A percentile compares a stretch with the other conserved stretches of the same genome.
phyloP scores from a whole-genome alignment of 2,888 invertebrate species.

The Zonitis immaculata region DNA sequence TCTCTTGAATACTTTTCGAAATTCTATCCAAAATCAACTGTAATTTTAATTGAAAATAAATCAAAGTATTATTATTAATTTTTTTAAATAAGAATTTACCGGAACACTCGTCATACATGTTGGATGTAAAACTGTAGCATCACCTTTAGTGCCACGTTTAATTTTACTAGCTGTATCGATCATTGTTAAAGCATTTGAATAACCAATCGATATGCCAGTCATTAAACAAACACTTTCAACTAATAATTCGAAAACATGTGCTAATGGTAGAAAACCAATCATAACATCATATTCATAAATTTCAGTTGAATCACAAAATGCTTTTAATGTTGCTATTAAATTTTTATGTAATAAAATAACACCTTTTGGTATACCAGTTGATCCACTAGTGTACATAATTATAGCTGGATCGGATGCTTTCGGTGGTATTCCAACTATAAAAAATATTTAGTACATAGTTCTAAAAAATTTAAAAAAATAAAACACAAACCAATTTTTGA shows the following conservation, averaged over 20 bases:
- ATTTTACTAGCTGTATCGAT: conserved; percentile 92
- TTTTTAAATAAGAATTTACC: conserved; percentile 52
- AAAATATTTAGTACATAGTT: neutral
- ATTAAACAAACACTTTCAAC: conserved; percentile 83
- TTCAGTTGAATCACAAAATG: conserved; percentile 73
- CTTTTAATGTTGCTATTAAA: conserved; percentile 73
- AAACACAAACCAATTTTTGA: conserved; percentile 49
- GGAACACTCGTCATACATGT: conserved; percentile 97
- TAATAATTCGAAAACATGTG: conserved; percentile 93
- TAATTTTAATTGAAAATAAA: conserved; percentile 23
- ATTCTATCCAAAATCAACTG: conserved; percentile 95
- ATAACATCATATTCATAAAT: conserved; percentile 74
- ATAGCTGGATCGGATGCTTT: conserved; percentile 79
- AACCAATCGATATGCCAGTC: conserved; percentile 89
- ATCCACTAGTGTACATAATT: conserved; percentile 98
- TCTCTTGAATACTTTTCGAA: conserved; percentile 94
- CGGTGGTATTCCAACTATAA: conserved; percentile 50
- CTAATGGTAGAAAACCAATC: conserved; percentile 93
- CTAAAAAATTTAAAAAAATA: neutral
- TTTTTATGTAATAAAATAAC: conserved; percentile 78
- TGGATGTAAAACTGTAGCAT: conserved; percentile 85
- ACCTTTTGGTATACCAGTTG: conserved; percentile 93
- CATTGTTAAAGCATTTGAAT: conserved; percentile 92
- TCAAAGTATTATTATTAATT: neutral
- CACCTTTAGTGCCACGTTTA: conserved; percentile 90